Conservation (phyloP, 1,140 invertebrate species). For the Nymphalis io region DNA sequence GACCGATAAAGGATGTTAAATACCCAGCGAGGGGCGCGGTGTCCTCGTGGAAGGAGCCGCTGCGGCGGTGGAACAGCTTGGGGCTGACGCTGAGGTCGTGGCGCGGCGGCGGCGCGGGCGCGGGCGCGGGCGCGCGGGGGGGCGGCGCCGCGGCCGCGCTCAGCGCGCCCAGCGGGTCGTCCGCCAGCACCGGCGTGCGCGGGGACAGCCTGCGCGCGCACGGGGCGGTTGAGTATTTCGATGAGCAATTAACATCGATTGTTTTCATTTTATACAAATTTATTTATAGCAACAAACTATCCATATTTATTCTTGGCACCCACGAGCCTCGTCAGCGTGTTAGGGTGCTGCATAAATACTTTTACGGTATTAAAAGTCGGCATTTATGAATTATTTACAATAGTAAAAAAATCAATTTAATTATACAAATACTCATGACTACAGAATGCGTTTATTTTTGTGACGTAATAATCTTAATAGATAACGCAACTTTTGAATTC, state of each 20-base stretch:
- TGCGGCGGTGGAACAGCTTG: conserved; percentile 81
- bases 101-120: conserved; percentile 44
- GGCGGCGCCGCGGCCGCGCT: conserved; percentile 57
- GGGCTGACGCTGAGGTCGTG: conserved; percentile 80
- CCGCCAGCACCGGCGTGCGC: conserved; percentile 92
- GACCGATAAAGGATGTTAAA: conserved; percentile 49
- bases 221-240: background rate
- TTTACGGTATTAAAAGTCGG: too few species aligned
- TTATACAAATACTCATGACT: too few species aligned
- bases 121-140: conserved; percentile 33
- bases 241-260: too few species aligned
- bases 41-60: conserved; percentile 83
- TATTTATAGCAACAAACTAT: too few species aligned
- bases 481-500: background rate
- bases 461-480: too few species aligned
- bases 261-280: too few species aligned
- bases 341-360: too few species aligned
- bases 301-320: too few species aligned
- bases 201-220: conserved; percentile 81
- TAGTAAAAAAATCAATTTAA: too few species aligned
- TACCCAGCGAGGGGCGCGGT: conserved; percentile 60
- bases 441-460: too few species aligned
- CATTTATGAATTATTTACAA: too few species aligned
- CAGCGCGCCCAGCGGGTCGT: conserved; percentile 94
- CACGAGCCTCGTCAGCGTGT: too few species aligned